Evolutionary conservation across 2,888 invertebrate species (phyloP), one percentile per base, ranked within the genome.

Genomic region (Thumatha senex): DNA sequence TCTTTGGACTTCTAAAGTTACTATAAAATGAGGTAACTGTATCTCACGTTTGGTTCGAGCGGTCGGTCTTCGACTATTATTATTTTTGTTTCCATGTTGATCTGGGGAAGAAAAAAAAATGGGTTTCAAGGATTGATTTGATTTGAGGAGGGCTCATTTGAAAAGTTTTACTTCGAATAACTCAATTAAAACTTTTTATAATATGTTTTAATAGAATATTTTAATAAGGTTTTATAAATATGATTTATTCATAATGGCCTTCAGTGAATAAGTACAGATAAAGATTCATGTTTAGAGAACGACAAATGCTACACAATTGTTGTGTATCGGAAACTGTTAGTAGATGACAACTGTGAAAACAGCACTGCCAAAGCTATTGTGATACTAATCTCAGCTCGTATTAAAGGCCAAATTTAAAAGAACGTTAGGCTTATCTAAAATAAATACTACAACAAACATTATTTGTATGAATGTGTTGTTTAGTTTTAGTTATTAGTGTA

Each of bases 41-140:
- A 67, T 67, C 66, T 66, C 66, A 66, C 66, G 66, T 66, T 66
- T 66, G 51, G 68, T 66, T 64, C 66, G 66, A 48, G 66, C 66
- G 47, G 68, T 67, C 38, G 66, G 61, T 67, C 66, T 66, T 67
- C 66, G 67, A 66, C 54, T 67, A 66, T 67, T 67, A 66, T 66
- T 68, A 66, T 66, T 66, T 66, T 66, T 66, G 66, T 66, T 66
- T 52, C 68, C 66, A 51, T 66, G 66, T 56, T 61, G 66, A 66
- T 66, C 66, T 66, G 66, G 58, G 66, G 55, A 66, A 66, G 67
- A 66, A 61, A 61, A 51, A 61, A 51, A 66, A 56, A 64, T 51
- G 64, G 52, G 51, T 48, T 67, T 55, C 30, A 5, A 24, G 18
- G 18, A 5, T 24, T 24, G 18, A 24, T 24, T 24, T 24, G 18